These are phyloP conservation scores for Bombycilla garrulus DNA, from an alignment of 2,113 vertebrate species.

Conservation along the genomic window DNA sequence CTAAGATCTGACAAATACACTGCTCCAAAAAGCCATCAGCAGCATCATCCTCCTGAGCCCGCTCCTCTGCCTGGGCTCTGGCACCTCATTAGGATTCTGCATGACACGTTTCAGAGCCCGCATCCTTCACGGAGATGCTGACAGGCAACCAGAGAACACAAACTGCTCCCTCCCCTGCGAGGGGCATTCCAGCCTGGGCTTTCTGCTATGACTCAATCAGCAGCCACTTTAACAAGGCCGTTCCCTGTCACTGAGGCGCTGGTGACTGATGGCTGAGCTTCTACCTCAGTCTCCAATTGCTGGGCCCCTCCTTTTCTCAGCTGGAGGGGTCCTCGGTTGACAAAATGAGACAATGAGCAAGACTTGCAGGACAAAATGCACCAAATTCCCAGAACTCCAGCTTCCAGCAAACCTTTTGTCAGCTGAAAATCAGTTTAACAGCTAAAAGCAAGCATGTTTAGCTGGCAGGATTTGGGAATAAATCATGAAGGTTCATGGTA, in stretches of 20 bases:
- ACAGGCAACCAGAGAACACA: not conserved
- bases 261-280: constrained; percentile 1
- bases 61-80: not conserved
- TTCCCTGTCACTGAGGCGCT: not conserved
- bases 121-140: constrained; percentile 39
- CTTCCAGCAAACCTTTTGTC: not conserved
- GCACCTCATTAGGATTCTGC: constrained; percentile 30
- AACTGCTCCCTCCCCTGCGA: not conserved
- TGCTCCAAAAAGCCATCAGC: not conserved
- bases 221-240: constrained; percentile 5
- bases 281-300: not conserved
- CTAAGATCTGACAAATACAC: not conserved
- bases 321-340: not conserved
- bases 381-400: not conserved
- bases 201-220: not conserved
- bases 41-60: not conserved
- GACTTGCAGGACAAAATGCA: constrained; percentile 1
- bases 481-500: not conserved
- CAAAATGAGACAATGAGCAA: constrained; percentile 9
- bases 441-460: not conserved
- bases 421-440: not conserved
- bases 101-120: not conserved
- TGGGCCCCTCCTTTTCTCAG: not conserved
- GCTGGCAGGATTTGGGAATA: not conserved
- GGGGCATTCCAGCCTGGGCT: not conserved